phyloP scores from a whole-genome alignment of 1,140 invertebrate species.

The Bombus pascuorum region DNA sequence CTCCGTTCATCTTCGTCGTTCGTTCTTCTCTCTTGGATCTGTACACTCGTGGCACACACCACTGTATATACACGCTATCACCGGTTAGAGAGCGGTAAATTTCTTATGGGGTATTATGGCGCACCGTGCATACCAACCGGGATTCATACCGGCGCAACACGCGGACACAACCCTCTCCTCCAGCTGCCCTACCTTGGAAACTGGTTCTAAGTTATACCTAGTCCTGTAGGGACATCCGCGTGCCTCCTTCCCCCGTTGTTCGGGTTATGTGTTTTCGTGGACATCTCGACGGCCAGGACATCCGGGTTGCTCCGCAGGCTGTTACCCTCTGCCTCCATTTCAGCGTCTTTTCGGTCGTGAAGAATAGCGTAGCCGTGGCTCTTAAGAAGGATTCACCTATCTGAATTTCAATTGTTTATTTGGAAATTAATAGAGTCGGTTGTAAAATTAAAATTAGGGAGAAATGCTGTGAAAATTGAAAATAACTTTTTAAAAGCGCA shows the following conservation, averaged over 20 bases:
- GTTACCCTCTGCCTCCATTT: not conserved
- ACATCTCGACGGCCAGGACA: slow-evolving; percentile 2
- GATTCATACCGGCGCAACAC: slow-evolving; percentile 75
- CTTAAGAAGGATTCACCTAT: no score
- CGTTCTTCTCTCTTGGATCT: not conserved
- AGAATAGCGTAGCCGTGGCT: no score
- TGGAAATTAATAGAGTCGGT: not conserved
- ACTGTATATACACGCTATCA: slow-evolving; percentile 63
- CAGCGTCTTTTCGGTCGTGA: not conserved
- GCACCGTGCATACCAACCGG: slow-evolving; percentile 76
- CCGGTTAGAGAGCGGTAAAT: slow-evolving; percentile 76
- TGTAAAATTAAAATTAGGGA: no score
- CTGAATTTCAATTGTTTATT: not conserved
- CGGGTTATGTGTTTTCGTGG: not conserved
- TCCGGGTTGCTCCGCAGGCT: not conserved
- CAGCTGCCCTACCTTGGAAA: slow-evolving; percentile 50
- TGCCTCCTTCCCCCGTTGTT: slow-evolving; percentile 12
- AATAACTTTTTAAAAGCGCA: no score
- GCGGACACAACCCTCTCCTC: slow-evolving; percentile 62
- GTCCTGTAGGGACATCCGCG: slow-evolving; percentile 34
- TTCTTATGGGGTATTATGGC: slow-evolving; percentile 79
- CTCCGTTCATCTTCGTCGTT: slow-evolving; percentile 12
- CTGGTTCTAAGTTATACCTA: slow-evolving; percentile 72
- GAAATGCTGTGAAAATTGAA: not conserved
- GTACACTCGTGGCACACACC: slow-evolving; percentile 33